Evolutionary conservation across 2,113 vertebrate species (phyloP).

Genomic region (Pseudorasbora parva): DNA sequence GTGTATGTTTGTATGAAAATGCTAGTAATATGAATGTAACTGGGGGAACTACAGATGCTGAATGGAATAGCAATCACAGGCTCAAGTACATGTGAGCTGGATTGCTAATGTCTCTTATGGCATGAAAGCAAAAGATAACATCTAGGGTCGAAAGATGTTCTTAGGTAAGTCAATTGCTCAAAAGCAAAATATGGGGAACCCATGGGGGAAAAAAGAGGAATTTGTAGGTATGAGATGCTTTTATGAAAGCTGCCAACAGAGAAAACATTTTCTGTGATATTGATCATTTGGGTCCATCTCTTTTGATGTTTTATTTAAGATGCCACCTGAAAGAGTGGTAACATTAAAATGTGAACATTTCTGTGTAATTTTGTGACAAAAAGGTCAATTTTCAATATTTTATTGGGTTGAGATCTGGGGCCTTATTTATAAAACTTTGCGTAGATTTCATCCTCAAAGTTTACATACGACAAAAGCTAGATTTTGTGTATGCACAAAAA

Average conservation of each 20-base stretch:
- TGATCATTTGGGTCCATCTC: not conserved
- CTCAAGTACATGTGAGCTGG: constrained; percentile 15
- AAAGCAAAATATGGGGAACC: not conserved
- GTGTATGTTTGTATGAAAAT: constrained; percentile 14
- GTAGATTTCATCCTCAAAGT: no score
- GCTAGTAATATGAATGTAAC: not conserved
- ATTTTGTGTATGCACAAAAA: no score
- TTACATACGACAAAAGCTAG: no score
- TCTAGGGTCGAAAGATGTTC: not conserved
- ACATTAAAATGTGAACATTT: not conserved
- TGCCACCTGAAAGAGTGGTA: not conserved
- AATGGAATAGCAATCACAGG: not conserved
- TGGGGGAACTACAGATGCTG: not conserved
- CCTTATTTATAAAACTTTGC: no score
- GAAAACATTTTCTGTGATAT: not conserved
- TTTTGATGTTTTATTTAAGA: not conserved
- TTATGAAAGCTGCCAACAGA: not conserved
- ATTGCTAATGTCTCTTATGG: not conserved
- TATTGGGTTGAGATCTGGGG: no score
- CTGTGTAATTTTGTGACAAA: not conserved
- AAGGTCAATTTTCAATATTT: not conserved
- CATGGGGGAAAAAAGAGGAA: not conserved
- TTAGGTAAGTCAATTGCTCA: not conserved
- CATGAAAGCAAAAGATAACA: not conserved
- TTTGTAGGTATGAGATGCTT: not conserved